A percentile compares a stretch with the other conserved stretches of the same genome.
Conservation (phyloP, 2,113 vertebrate genomes). For the Peromyscus leucopus region DNA sequence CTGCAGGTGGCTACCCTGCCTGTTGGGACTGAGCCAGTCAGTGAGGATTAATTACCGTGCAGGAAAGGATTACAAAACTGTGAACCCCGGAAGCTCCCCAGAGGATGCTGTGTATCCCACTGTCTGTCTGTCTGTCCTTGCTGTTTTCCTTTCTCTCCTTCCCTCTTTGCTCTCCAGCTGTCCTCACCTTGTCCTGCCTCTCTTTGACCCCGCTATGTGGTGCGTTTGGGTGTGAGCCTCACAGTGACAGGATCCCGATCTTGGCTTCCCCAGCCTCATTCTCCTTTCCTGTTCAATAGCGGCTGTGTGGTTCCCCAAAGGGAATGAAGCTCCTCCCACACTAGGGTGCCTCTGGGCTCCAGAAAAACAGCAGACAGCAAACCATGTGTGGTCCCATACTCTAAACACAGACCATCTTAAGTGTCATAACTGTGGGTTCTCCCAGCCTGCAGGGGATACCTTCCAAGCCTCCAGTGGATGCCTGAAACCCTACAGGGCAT, state of each 20-base stretch:
- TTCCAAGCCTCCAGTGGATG: not conserved
- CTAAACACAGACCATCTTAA: not conserved
- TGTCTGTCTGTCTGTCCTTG: slow-evolving; percentile 28
- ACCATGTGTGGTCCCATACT: not conserved
- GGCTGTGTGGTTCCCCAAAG: not conserved
- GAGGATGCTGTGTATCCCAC: slow-evolving; percentile 61
- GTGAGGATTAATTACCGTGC: slow-evolving; percentile 79
- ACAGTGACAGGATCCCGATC: not conserved
- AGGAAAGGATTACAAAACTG: slow-evolving; percentile 62
- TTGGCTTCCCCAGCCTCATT: not conserved
- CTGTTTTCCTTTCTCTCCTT: not conserved
- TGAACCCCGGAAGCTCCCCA: slow-evolving; percentile 78
- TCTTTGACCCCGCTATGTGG: not conserved
- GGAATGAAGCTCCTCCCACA: not conserved
- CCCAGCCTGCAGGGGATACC: not conserved
- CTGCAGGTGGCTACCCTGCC: slow-evolving; percentile 64
- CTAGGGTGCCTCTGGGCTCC: not conserved
- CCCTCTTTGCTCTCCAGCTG: not conserved
- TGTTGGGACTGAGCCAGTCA: slow-evolving; percentile 77
- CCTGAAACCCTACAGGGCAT: not conserved
- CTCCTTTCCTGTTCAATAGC: not conserved
- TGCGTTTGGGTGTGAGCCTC: not conserved
- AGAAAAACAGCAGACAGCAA: not conserved
- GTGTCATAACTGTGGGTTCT: not conserved
- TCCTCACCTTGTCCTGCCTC: not conserved